phyloP scores from a whole-genome alignment of 2,888 invertebrate genomes.

The Gastrophysa polygoni region DNA sequence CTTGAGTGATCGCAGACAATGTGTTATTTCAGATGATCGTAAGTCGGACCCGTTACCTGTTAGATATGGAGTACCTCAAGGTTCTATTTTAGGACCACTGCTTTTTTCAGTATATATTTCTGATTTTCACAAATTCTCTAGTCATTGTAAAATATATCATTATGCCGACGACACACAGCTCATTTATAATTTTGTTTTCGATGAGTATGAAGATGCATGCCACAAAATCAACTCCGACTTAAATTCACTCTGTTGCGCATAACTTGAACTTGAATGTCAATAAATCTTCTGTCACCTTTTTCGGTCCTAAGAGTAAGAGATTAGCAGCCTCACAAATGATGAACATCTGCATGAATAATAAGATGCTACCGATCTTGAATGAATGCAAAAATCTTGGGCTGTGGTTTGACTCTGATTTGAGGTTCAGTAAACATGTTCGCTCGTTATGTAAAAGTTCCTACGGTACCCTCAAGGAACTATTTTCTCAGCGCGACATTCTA shows the following conservation, averaged over 20 bases:
- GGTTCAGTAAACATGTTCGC: background rate
- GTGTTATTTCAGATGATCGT: background rate
- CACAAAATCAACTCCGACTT: background rate
- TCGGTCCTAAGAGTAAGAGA: background rate
- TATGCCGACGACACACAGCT: constrained; percentile 11
- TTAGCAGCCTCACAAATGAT: background rate
- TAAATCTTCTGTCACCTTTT: background rate
- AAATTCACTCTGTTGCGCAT: background rate
- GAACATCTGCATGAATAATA: background rate
- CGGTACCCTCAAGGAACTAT: background rate
- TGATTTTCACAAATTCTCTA: background rate
- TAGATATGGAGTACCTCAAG: constrained; percentile 1
- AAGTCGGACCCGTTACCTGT: background rate
- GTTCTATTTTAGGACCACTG: constrained; percentile 6
- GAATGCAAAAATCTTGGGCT: background rate
- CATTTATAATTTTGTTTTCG: background rate
- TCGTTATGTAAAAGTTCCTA: background rate
- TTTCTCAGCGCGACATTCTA: constrained; percentile 1
- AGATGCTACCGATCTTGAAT: background rate
- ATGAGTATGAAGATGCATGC: background rate
- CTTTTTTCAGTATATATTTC: constrained; percentile 8
- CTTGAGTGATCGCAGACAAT: background rate
- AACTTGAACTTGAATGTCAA: background rate
- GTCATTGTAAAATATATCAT: background rate
- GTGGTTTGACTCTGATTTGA: background rate